Evolutionary conservation across 2,888 invertebrate genomes (phyloP).

Genomic region (Acanthosepion esculentum): DNA sequence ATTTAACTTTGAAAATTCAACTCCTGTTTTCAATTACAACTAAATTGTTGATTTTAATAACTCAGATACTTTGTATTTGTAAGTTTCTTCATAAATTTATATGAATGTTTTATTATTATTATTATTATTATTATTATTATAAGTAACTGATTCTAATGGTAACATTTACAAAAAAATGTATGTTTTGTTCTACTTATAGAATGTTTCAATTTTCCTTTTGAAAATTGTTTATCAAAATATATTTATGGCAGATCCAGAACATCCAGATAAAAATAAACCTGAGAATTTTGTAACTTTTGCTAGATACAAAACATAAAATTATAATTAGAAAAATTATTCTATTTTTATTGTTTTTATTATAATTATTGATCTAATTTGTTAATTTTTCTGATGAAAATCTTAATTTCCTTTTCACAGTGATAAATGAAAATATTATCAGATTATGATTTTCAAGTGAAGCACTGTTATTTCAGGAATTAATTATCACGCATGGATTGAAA

Average conservation of each 20-base stretch:
- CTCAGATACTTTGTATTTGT: neutral
- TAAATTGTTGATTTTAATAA: neutral
- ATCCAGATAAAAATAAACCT: neutral
- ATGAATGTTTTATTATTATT: slow-evolving; percentile 34
- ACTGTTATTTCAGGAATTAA: neutral
- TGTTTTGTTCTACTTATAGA: neutral
- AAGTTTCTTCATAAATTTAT: neutral
- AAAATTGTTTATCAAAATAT: too few relatives aligned
- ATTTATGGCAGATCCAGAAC: neutral
- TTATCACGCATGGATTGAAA: neutral
- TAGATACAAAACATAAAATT: neutral
- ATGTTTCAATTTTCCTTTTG: neutral
- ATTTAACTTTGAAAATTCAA: neutral
- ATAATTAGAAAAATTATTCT: neutral
- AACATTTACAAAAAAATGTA: neutral
- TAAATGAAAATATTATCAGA: neutral
- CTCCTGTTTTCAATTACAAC: neutral
- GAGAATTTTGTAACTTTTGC: neutral
- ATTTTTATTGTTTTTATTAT: neutral
- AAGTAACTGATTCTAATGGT: neutral
- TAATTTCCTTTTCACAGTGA: neutral
- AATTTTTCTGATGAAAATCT: neutral
- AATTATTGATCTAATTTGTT: neutral
- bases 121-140: slow-evolving; percentile 39
- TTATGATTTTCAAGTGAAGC: neutral